Evolutionary conservation across 2,113 vertebrate species (phyloP).

Genomic region (Zapus hudsonius): DNA sequence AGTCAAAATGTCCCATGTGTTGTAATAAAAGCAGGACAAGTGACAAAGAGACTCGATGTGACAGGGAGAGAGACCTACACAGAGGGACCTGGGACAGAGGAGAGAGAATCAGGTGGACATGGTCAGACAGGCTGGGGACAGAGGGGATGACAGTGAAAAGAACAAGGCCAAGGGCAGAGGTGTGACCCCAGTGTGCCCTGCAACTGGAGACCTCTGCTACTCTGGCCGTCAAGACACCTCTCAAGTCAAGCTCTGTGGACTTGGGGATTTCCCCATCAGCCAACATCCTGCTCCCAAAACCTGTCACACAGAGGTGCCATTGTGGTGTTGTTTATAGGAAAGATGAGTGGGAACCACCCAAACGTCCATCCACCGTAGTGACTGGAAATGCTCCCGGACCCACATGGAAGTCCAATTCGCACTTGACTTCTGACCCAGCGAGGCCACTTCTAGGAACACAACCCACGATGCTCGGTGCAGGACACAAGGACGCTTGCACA

Average conservation of each 20-base stretch:
- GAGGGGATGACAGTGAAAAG: background rate
- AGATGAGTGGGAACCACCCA: background rate
- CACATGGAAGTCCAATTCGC: background rate
- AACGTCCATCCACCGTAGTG: background rate
- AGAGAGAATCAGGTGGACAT: background rate
- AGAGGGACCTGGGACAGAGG: background rate
- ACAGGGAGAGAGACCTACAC: background rate
- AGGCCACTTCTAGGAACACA: constrained; percentile 43
- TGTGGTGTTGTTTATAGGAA: background rate
- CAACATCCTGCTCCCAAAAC: background rate
- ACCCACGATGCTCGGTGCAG: background rate
- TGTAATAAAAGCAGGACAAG: background rate
- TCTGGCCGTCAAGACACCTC: background rate
- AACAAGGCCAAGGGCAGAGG: background rate
- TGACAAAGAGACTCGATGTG: background rate
- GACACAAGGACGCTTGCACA: background rate
- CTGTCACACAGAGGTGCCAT: constrained; percentile 37
- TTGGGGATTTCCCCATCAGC: constrained; percentile 34
- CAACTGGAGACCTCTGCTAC: background rate
- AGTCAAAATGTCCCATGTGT: background rate
- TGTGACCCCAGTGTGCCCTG: accelerated
- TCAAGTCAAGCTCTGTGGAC: background rate
- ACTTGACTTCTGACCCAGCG: constrained; percentile 5
- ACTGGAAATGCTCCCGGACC: background rate
- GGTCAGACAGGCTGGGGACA: background rate